phyloP scores from a whole-genome alignment of 2,888 invertebrate genomes.

The Andrena trimmerana region DNA sequence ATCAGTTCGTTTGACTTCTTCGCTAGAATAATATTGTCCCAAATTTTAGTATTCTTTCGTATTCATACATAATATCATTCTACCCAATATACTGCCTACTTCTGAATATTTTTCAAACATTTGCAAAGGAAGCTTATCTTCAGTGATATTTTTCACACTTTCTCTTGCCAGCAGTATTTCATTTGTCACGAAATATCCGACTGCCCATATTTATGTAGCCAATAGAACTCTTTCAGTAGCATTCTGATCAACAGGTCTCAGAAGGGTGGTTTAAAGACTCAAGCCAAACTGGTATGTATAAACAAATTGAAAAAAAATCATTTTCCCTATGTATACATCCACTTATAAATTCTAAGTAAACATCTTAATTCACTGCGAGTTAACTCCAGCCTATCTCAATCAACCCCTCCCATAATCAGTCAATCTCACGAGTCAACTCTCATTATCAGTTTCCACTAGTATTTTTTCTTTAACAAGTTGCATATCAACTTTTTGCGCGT shows the following conservation, averaged over 20 bases:
- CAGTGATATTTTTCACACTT: not conserved
- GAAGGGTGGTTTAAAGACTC: not conserved
- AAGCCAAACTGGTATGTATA: not conserved
- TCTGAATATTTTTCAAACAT: not conserved
- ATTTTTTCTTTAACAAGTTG: no score
- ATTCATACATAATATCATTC: not conserved
- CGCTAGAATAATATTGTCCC: not conserved
- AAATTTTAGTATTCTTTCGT: not conserved
- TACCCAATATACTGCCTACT: not conserved
- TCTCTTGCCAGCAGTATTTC: not conserved
- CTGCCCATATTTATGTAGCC: not conserved
- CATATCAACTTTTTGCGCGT: no score
- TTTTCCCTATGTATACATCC: not conserved
- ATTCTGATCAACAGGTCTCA: constrained; percentile 3
- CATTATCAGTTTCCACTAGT: no score
- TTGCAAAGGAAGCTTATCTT: not conserved
- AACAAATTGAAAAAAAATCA: not conserved
- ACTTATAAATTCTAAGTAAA: not conserved
- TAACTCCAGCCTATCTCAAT: not conserved
- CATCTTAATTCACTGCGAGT: not conserved
- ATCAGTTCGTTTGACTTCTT: not conserved
- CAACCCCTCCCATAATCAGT: no score
- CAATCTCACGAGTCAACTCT: no score
- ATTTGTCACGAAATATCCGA: not conserved
- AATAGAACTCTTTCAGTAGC: not conserved